Percentiles rank a stretch among this genome's conserved stretches.
Conservation (phyloP, 2,888 invertebrate genomes). For the Bedellia somnulentella region DNA sequence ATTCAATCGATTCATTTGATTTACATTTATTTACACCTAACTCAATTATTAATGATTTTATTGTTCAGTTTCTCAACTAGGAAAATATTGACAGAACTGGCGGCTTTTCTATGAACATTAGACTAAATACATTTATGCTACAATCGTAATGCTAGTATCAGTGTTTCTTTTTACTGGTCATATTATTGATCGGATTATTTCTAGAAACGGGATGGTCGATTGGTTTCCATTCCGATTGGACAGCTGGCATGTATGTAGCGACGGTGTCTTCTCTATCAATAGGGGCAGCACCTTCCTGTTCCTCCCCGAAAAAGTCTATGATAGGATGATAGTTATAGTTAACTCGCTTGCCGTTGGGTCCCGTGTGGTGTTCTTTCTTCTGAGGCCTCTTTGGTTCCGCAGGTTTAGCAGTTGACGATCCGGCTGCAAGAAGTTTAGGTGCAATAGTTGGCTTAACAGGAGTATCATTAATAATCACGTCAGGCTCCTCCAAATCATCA, state of each 20-base stretch:
- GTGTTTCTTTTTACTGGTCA: no score
- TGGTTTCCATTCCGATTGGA: conserved; percentile 53
- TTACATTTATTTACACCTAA: conserved; percentile 16
- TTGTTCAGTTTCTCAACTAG: no score
- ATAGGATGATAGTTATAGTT: conserved; percentile 85
- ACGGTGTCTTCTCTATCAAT: conserved; percentile 42
- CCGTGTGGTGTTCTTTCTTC: conserved; percentile 18
- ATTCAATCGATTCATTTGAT: no score
- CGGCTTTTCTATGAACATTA: no score
- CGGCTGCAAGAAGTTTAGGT: conserved; percentile 33
- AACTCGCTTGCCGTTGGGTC: conserved; percentile 53
- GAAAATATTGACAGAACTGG: no score
- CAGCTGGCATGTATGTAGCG: conserved; percentile 21
- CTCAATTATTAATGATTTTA: conserved; percentile 16
- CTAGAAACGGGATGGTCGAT: conserved; percentile 32
- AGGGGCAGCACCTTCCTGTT: conserved; percentile 27
- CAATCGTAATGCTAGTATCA: no score
- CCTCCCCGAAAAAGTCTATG: conserved; percentile 71
- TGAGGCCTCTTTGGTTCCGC: conserved; percentile 17
- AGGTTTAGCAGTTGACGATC: conserved; percentile 16
- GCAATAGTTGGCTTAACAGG: conserved; percentile 30
- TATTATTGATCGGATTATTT: no score
- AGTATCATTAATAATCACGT: conserved; percentile 21
- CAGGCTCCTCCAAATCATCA: conserved; percentile 27
- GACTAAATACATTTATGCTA: no score